Conservation (phyloP, 1,140 invertebrate species). For the Microplitis demolitor region DNA sequence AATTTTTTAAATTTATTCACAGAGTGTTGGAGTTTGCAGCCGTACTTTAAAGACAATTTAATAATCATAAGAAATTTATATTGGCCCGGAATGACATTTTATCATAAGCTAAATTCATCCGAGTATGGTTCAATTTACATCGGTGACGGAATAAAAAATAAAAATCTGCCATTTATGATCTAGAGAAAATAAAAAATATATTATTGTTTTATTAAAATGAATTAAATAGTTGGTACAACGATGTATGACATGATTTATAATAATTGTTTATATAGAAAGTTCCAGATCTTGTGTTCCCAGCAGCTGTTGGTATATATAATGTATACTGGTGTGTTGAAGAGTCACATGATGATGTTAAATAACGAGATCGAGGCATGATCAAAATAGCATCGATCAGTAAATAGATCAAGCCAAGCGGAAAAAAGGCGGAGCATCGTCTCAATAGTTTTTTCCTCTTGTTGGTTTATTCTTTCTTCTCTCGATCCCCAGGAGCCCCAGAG, state of each 20-base stretch:
- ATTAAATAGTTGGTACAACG: not conserved
- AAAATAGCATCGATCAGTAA: slow-evolving; percentile 62
- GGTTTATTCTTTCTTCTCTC: slow-evolving; percentile 32
- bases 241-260: not conserved
- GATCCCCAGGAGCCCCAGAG: not conserved
- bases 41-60: slow-evolving; percentile 64
- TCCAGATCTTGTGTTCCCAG: too few species aligned
- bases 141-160: slow-evolving; percentile 74
- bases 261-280: not conserved
- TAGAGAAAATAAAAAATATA: slow-evolving; percentile 22
- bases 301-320: too few species aligned
- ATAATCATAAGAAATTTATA: slow-evolving; percentile 69
- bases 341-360: slow-evolving; percentile 26
- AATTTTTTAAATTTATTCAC: slow-evolving; percentile 18
- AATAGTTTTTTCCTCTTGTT: slow-evolving; percentile 36
- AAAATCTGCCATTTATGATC: slow-evolving; percentile 75
- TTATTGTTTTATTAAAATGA: not conserved
- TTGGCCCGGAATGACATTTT: slow-evolving; percentile 78
- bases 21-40: slow-evolving; percentile 70
- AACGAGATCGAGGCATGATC: slow-evolving; percentile 55
- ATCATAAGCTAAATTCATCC: slow-evolving; percentile 69
- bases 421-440: slow-evolving; percentile 22
- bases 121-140: slow-evolving; percentile 74
- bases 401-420: slow-evolving; percentile 51
- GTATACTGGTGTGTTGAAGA: not conserved